Evolutionary conservation across 1,140 invertebrate species (phyloP).

Genomic region (Drosophila busckii): DNA sequence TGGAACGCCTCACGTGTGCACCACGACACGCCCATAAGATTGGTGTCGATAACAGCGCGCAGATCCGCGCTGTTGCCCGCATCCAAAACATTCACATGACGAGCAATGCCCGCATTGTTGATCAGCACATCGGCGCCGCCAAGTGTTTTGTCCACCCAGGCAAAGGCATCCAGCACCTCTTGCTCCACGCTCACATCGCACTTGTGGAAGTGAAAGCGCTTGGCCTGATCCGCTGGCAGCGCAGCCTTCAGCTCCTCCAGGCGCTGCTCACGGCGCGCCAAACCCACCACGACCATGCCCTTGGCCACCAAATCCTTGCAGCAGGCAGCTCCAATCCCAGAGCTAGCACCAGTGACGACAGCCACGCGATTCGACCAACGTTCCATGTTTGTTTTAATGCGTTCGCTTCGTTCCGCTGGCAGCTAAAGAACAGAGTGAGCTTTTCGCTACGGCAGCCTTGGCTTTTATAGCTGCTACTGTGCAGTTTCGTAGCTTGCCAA

Average conservation of each 20-base stretch:
- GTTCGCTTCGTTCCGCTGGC: too few relatives aligned
- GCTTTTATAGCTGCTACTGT: too few relatives aligned
- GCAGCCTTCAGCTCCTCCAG: conserved; percentile 66
- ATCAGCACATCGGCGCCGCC: conserved; percentile 86
- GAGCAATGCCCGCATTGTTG: conserved; percentile 85
- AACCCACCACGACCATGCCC: conserved; percentile 84
- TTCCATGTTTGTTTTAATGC: too few relatives aligned
- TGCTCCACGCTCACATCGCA: conserved; percentile 84
- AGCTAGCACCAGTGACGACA: conserved; percentile 79
- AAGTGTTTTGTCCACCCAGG: conserved; percentile 82
- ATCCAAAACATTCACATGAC: neutral
- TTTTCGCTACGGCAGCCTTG: too few relatives aligned
- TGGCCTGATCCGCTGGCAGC: conserved; percentile 51
- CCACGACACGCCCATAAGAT: conserved; percentile 84
- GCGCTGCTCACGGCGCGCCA: conserved; percentile 83
- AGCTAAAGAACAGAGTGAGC: too few relatives aligned
- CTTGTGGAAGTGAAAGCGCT: conserved; percentile 79
- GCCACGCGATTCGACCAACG: conserved; percentile 68
- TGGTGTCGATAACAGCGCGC: conserved; percentile 81
- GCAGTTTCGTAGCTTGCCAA: too few relatives aligned
- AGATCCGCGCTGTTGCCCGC: conserved; percentile 39
- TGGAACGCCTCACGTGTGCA: conserved; percentile 84
- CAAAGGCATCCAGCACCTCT: conserved; percentile 84
- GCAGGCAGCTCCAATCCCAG: conserved; percentile 81
- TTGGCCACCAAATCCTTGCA: conserved; percentile 79